Evolutionary conservation across 2,888 invertebrate species (phyloP), one percentile per base, ranked within the genome.

Genomic region (Colletes collaris): DNA sequence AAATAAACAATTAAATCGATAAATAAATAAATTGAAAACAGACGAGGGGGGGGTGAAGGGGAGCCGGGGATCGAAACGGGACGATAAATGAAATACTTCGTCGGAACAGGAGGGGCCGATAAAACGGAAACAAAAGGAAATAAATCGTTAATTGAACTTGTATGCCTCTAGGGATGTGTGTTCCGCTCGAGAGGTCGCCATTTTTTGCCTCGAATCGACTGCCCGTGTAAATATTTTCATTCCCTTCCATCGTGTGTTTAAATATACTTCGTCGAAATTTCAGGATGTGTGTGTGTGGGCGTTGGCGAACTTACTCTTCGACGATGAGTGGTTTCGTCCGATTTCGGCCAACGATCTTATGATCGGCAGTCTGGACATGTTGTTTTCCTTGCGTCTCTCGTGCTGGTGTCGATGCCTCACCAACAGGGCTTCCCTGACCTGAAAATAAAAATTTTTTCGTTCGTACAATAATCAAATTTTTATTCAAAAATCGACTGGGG

Each of bases 291-390:
- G 2, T 13, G 40, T 60, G 10, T 4, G 5, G 16, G 19, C 3
- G n/a, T 59, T 40, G 13, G 35, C 7, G 60, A 89, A 96, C 97
- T 97, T 94, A 98, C 98, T 98, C 96, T 97, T 98, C 84, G 97
- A 97, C 13, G 98, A 97, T 66, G 99, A 99, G 93, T 98, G 97
- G 93, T 98, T 98, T 83, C 97, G 95, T 86, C 98, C 98, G 90
- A 99, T 99, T 92, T 99, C 99, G 35, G 99, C 98, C 88, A 99
- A 94, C 7, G 99, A 99, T 80, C 99, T 95, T 85, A 98, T 98
- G 69, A 98, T 95, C 46, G 98, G 98, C 81, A 99, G 94, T 84
- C 97, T 95, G 40, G 96, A 96, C 95, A 96, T 96, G 90, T 96
- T 96, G 85, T 95, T 95, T 88, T 96, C 96, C 86, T 95, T 95